These are phyloP conservation scores for Oscheius sp. DNA, from an alignment of 1,140 invertebrate species.

Conservation along the genomic window DNA sequence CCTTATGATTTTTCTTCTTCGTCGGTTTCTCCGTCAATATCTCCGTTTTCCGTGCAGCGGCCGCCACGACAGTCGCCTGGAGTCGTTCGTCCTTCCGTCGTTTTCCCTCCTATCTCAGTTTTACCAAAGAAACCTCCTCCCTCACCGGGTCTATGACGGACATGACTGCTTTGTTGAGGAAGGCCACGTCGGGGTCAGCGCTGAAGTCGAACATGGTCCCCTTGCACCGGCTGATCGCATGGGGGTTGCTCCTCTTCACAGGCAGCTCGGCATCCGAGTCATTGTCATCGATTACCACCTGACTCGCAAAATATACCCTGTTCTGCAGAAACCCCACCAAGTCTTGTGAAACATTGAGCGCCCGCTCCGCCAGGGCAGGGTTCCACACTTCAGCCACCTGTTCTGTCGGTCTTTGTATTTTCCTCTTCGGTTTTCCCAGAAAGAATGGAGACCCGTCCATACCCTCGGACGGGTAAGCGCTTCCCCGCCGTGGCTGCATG, in stretches of 20 bases:
- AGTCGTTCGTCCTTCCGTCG: too few species aligned
- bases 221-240: background rate
- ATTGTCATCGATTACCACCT: background rate
- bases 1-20: too few species aligned
- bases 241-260: background rate
- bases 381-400: background rate
- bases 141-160: slow-evolving; percentile 7
- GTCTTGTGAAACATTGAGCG: too few species aligned
- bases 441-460: background rate
- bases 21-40: too few species aligned
- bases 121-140: too few species aligned
- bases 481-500: background rate
- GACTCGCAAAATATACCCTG: too few species aligned
- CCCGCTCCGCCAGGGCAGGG: too few species aligned
- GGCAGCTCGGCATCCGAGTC: background rate
- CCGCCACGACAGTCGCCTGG: too few species aligned
- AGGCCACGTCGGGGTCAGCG: background rate
- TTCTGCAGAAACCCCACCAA: too few species aligned
- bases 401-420: background rate
- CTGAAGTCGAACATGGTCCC: slow-evolving; percentile 13
- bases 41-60: too few species aligned
- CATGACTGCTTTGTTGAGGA: background rate
- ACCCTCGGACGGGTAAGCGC: background rate
- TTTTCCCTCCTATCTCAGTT: too few species aligned
- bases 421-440: background rate